Evolutionary conservation across 2,113 vertebrate species (phyloP).

Genomic region (Microcebus murinus): DNA sequence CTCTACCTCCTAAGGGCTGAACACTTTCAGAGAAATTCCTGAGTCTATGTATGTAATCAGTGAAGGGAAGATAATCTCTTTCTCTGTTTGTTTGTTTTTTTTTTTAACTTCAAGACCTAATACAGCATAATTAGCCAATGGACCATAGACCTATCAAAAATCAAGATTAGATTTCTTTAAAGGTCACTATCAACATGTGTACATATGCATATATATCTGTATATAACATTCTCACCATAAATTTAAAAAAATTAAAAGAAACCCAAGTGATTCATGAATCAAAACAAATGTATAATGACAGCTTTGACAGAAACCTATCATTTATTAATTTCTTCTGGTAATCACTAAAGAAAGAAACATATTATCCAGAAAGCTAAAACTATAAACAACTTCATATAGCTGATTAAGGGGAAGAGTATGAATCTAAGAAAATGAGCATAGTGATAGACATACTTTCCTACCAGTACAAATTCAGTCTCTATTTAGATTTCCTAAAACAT

Average conservation of each 20-base stretch:
- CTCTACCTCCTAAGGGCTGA: neutral
- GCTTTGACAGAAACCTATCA: neutral
- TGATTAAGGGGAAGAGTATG: neutral
- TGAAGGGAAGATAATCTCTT: neutral
- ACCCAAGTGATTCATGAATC: neutral
- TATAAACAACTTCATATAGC: neutral
- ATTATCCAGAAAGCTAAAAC: neutral
- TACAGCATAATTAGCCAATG: neutral
- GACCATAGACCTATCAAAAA: neutral
- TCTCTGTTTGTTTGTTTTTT: neutral
- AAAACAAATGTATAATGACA: neutral
- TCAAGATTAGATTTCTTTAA: neutral
- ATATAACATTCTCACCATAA: neutral
- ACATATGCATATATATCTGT: neutral
- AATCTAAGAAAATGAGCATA: neutral
- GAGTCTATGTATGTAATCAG: neutral
- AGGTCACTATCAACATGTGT: neutral
- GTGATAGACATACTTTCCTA: neutral
- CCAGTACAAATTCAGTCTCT: neutral
- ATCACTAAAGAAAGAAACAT: neutral
- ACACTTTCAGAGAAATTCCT: neutral
- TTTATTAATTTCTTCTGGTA: constrained; percentile 3
- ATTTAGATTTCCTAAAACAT: neutral
- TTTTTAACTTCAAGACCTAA: neutral
- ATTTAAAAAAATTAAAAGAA: neutral